These are phyloP conservation scores for Pogoniulus pusillus DNA, from an alignment of 2,797 vertebrate species.

Conservation along the genomic window DNA sequence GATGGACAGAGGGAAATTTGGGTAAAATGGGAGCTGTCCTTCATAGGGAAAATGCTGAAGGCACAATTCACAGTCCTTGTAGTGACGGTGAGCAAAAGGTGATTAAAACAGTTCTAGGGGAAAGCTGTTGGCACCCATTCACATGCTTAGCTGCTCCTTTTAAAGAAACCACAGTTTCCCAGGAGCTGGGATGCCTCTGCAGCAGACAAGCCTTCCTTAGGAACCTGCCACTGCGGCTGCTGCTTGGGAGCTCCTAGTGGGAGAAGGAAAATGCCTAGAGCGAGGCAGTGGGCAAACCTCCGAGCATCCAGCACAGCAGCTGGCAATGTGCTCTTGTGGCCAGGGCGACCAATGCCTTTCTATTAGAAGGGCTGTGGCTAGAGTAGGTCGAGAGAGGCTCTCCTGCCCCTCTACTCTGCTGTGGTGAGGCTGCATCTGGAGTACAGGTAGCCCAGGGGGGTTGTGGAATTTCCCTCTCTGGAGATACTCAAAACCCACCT, in stretches of 20 bases:
- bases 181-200: background rate
- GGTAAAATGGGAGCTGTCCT: constrained; percentile 13
- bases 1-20: background rate
- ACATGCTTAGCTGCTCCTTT: background rate
- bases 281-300: background rate
- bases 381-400: too few relatives aligned
- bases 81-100: background rate
- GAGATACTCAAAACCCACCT: too few relatives aligned
- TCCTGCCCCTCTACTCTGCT: too few relatives aligned
- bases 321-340: too few relatives aligned
- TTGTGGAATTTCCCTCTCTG: too few relatives aligned
- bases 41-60: background rate
- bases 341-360: too few relatives aligned
- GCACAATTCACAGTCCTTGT: background rate
- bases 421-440: too few relatives aligned
- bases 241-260: background rate
- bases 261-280: background rate
- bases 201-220: background rate
- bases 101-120: background rate
- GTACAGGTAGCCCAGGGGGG: too few relatives aligned
- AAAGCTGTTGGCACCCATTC: background rate
- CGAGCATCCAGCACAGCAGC: background rate
- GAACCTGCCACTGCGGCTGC: background rate
- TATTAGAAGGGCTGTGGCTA: too few relatives aligned
- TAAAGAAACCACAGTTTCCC: background rate